Base-by-base conservation (phyloP, 2,888 invertebrate genomes). In the Lamellibrachia satsuma region DNA sequence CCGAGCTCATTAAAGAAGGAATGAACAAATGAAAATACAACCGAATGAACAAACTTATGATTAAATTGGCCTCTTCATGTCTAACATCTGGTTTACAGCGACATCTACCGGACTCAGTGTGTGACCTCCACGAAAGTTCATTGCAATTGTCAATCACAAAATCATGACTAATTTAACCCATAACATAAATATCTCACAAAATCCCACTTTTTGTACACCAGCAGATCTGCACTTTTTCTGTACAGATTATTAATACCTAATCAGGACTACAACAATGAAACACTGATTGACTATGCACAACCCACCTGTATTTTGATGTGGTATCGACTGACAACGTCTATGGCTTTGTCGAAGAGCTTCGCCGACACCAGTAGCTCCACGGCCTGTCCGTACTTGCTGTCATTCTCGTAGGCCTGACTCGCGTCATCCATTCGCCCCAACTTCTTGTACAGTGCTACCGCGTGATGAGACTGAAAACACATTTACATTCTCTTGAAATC, bases 321-420 rank as follows among this genome's bases (percentile, higher is more conserved):
- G 94, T 95, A 95, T 93, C 95, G 93, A 90, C 93, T 94, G 0
- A 95, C 93, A 8, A 95, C 94, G 93, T 95, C 95, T 11, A 95
- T 95, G 57, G 95, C 95, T 93, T 94, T 94, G 90, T 95, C 95
- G 93, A 94, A 95, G 93, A 93, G 92, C 90, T 95, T 94, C 51
- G 94, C 93, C 7, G 95, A 94, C 91, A 94, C 94, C 55, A 95
- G 94, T 2, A 95, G 94, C 7, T 94, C 94, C 3, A 95, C 92
- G 2, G 95, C 95, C 52, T 94, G 94, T 75, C 94, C 94, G 93
- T 93, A 95, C 93, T 94, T 94, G 52, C 95, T 95, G 4, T 94
- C 92, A 39, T 95, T 94, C 92, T 95, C 95, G 92, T 94, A 95
- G 92, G 95, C 95, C n/a, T 94, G 93, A 91, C 95, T 95, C 91